Evolutionary conservation across 1,140 invertebrate genomes (phyloP).

Genomic region (Bombus ignitus): DNA sequence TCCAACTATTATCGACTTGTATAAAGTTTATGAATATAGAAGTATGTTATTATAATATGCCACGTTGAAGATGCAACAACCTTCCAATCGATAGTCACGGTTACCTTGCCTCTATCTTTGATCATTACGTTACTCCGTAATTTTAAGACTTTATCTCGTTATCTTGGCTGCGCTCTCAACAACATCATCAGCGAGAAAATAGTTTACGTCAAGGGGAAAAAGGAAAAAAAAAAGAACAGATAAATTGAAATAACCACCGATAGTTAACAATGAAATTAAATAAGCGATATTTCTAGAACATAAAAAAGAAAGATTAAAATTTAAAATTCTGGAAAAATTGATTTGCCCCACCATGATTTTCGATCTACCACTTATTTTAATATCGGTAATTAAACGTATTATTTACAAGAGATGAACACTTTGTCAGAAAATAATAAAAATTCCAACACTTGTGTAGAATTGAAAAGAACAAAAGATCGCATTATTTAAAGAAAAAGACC

Average conservation of each 20-base stretch:
- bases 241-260: too few relatives aligned
- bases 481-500: neutral
- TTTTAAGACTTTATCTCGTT: neutral
- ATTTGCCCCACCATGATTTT: neutral
- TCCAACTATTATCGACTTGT: too few relatives aligned
- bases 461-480: neutral
- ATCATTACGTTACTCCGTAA: neutral
- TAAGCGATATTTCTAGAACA: too few relatives aligned
- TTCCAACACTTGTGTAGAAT: too few relatives aligned
- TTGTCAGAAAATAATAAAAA: neutral
- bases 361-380: neutral
- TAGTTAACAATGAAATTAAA: too few relatives aligned
- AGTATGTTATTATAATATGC: neutral
- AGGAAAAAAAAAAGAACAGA: too few relatives aligned
- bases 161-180: neutral
- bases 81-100: neutral
- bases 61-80: neutral
- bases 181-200: neutral
- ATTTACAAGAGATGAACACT: neutral
- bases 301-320: too few relatives aligned
- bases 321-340: neutral
- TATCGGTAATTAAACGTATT: neutral
- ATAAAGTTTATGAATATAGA: too few relatives aligned
- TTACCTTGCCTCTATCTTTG: neutral
- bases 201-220: neutral